Evolutionary conservation across 2,113 vertebrate species (phyloP), one percentile per base, ranked within the genome.

Genomic region (Neotoma lepida): DNA sequence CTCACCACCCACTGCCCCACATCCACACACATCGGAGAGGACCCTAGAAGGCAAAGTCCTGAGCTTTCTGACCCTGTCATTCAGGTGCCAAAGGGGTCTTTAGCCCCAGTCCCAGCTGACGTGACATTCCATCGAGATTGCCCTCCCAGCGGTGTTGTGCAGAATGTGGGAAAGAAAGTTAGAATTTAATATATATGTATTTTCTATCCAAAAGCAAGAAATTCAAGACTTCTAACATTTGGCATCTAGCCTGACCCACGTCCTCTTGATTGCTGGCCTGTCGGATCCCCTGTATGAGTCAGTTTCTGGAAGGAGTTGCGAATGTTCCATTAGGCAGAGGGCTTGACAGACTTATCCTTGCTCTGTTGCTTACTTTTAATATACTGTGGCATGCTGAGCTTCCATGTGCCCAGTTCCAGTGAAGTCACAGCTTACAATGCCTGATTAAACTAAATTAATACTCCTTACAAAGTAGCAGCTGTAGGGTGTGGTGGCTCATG

Each of bases 161-260:
- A 49, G 46, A 73, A 73, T 1, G 2, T 64, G 33, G 68, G n/a
- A 73, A 71, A 86, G 88, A 93, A 68, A 18, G 4, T 91, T 44
- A 81, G 71, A 81, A 86, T 18, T 54, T 41, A 61, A 12, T 39
- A 35, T 85, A 44, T 70, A 5, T 49, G 28, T 4, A 78, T 88
- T 93, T 51, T 93, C n/a, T 68, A 56, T 35, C 49, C 66, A 80
- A 85, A 93, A 88, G 63, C 20, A 90, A 82, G 49, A 39, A 81
- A 86, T 41, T 66, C 46, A 46, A 26, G 28, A 49, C 44, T 51
- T 68, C 26, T 51, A 74, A 90, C 85, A 46, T 63, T 68, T 80
- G 89, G 44, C 85, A 35, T 20, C 14, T 10, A 61, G 39, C 13
- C 20, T 44, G 33, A 51, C 49, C 81, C 49, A 33, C 41, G 30